Conservation (phyloP, 2,888 invertebrate genomes). For the Anthophora plumipes region DNA sequence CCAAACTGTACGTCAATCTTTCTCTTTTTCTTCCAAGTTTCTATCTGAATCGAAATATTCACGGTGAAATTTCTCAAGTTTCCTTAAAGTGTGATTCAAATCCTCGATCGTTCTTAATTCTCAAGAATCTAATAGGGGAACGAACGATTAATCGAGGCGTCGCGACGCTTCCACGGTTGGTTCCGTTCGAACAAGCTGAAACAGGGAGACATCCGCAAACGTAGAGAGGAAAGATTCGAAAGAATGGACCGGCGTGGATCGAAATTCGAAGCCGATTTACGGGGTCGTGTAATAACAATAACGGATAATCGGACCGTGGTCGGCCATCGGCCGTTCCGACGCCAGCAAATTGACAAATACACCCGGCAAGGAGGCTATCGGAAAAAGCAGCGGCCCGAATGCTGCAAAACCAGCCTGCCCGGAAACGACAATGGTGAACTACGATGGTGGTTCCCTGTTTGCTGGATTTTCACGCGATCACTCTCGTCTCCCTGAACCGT, state of each 20-base stretch:
- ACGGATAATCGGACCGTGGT: conserved; percentile 67
- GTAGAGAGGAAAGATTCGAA: conserved; percentile 15
- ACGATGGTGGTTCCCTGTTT: conserved; percentile 37
- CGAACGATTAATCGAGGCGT: conserved; percentile 45
- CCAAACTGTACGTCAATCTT: neutral
- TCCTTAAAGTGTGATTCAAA: neutral
- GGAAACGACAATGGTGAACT: conserved; percentile 51
- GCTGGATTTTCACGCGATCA: conserved; percentile 44
- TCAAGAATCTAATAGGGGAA: neutral
- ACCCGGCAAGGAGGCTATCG: conserved; percentile 64
- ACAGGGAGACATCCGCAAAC: neutral
- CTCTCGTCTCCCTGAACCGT: neutral
- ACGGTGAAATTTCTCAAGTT: neutral
- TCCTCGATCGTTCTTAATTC: conserved; percentile 1
- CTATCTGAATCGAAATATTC: neutral
- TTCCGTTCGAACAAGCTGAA: conserved; percentile 56
- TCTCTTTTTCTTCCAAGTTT: neutral
- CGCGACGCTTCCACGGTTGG: conserved; percentile 6
- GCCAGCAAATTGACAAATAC: conserved; percentile 69
- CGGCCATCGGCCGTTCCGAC: conserved; percentile 56
- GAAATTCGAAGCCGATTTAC: conserved; percentile 61
- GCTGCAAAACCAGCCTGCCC: conserved; percentile 52
- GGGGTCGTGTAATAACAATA: conserved; percentile 63
- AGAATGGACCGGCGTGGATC: conserved; percentile 37
- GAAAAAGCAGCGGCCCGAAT: conserved; percentile 69